These are phyloP conservation scores for Cinclus cinclus DNA, from an alignment of 2,113 vertebrate genomes.

Conservation along the genomic window DNA sequence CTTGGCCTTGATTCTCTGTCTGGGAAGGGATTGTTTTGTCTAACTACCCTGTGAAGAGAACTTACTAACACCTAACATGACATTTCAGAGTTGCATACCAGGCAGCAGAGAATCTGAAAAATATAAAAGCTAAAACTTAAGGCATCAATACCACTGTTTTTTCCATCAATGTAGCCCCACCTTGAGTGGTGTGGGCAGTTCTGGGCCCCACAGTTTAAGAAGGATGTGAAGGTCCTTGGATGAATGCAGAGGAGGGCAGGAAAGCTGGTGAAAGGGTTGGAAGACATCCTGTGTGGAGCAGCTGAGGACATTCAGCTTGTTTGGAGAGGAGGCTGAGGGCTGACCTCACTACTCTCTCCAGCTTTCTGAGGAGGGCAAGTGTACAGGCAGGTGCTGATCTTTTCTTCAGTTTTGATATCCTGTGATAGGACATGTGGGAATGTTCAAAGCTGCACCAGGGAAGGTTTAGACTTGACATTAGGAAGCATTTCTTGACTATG, in stretches of 20 bases:
- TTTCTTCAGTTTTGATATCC: background rate
- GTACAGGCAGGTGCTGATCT: background rate
- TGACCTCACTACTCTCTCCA: background rate
- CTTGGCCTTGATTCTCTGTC: too few relatives aligned
- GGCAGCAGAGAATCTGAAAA: too few relatives aligned
- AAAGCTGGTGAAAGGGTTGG: background rate
- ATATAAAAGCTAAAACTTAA: too few relatives aligned
- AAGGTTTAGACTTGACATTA: background rate
- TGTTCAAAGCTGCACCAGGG: background rate
- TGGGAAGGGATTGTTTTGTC: too few relatives aligned
- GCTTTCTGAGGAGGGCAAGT: background rate
- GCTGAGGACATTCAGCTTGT: background rate
- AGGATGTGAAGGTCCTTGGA: background rate
- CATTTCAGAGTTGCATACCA: too few relatives aligned
- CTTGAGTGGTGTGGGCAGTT: background rate
- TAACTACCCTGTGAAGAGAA: too few relatives aligned
- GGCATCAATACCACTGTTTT: background rate
- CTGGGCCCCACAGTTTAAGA: background rate
- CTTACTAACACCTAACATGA: too few relatives aligned
- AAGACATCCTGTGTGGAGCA: fast-evolving
- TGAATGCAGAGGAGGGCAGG: background rate
- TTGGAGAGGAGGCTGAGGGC: background rate
- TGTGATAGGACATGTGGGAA: background rate
- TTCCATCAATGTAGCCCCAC: too few relatives aligned
- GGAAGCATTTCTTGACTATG: background rate